Base-by-base conservation (phyloP, 2,797 vertebrate genomes). In the Trachurus trachurus region DNA sequence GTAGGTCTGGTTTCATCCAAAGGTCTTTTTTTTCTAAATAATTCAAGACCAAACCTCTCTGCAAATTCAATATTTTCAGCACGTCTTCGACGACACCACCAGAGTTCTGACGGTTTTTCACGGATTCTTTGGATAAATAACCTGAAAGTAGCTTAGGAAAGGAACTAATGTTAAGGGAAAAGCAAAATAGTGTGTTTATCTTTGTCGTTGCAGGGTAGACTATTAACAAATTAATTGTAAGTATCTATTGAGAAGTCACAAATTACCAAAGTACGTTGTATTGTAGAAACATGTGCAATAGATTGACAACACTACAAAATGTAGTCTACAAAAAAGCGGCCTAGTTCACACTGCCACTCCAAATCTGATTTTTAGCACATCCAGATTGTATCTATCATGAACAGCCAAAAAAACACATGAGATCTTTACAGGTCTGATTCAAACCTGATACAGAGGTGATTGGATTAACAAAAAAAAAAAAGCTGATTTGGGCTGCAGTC, bases 61-160 rank as follows among this genome's bases (percentile, higher is more conserved):
- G 42, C 19, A 22, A 59, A 59, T 63, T 37, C 9, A 39, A 62
- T 37, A 40, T 65, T 63, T 37, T 34, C n/a, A 47, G 40, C 16
- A 40, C 11, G 1, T 13, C 31, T 17, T 54, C 42, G 17, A 22
- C 0, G 3, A 69, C 44, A 59, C 64, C 64, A 50, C 9, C 34
- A 4, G 67, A 26, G 9, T 57, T 64, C 21, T 71, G 34, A 56
- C 57, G 5, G 16, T 8, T 52, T 15, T 63, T 56, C 11, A 11
- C 65, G 5, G 62, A 4, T 9, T 39, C n/a, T 12, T 4, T 57
- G 50, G 57, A 1, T 52, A 29, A 57, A 31, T 37, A 57, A 40
- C 61, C 39, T 67, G 42, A 84, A 73, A 65, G 66, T 80, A 86
- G 22, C 26, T n/a, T 65, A 52, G 52, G 40, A 81, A 81, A 66